phyloP scores from a whole-genome alignment of 1,140 invertebrate species.

The Sitophilus oryzae region DNA sequence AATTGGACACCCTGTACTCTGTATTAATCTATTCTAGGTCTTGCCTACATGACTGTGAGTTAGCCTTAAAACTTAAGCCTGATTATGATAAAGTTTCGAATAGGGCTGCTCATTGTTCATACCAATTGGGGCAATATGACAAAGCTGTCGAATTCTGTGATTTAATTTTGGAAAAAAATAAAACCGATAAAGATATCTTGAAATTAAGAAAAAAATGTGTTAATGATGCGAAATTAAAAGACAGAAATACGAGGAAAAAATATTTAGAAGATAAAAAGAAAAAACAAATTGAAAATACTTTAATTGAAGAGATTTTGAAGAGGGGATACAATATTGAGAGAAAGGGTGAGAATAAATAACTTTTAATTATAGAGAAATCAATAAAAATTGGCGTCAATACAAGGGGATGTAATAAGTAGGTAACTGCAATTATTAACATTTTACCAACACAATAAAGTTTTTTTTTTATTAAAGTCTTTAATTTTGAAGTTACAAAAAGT shows the following conservation, averaged over 20 bases:
- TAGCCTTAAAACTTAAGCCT: constrained; percentile 69
- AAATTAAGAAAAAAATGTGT: constrained; percentile 56
- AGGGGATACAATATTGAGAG: constrained; percentile 49
- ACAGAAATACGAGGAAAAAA: constrained; percentile 57
- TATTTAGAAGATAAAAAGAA: constrained; percentile 50
- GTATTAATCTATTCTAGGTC: constrained; percentile 47
- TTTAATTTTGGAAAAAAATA: constrained; percentile 53
- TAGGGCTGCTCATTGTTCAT: constrained; percentile 69
- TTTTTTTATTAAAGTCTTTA: no score
- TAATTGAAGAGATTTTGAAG: constrained; percentile 52
- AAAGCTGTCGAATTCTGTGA: constrained; percentile 71
- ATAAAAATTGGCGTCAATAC: no score
- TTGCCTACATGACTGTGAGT: constrained; percentile 66
- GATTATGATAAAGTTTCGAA: constrained; percentile 73
- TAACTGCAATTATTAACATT: no score
- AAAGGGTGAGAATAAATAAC: constrained; percentile 16
- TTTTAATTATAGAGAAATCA: constrained; percentile 7
- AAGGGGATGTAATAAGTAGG: no score
- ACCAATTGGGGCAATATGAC: constrained; percentile 63
- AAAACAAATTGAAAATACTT: constrained; percentile 50
- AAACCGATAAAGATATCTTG: constrained; percentile 53
- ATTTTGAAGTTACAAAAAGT: no score
- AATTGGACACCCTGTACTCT: no score
- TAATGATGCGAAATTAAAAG: constrained; percentile 52
- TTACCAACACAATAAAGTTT: no score